phyloP scores from a whole-genome alignment of 37 sponge, comb jelly and placozoan genomes.

The Aplysina aerophoba region DNA sequence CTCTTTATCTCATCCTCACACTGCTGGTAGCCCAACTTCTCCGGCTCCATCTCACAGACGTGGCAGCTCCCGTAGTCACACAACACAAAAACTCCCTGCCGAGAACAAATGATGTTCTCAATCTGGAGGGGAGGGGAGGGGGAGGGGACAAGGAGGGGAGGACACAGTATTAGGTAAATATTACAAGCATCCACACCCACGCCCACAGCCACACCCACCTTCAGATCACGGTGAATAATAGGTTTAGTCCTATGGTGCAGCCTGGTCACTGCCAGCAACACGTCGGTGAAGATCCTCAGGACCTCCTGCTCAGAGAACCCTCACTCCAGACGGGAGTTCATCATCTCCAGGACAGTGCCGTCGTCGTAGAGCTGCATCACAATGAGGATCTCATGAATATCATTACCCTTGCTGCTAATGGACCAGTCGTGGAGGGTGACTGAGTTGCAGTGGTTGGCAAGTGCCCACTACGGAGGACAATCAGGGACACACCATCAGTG shows the following conservation, averaged over 20 bases:
- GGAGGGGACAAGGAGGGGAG: background rate
- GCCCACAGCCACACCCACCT: no score
- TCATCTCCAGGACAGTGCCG: slow-evolving; percentile 58
- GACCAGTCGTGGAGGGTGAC: slow-evolving; percentile 64
- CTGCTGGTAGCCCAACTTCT: slow-evolving; percentile 45
- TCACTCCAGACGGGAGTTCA: slow-evolving; percentile 36
- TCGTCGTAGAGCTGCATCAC: slow-evolving; percentile 71
- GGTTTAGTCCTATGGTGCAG: slow-evolving; percentile 82
- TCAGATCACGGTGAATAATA: slow-evolving; percentile 85
- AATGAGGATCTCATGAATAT: slow-evolving; percentile 83
- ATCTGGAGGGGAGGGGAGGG: slow-evolving; percentile 55
- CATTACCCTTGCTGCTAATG: slow-evolving; percentile 45
- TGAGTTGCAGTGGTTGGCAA: slow-evolving; percentile 54
- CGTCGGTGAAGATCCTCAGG: slow-evolving; percentile 72
- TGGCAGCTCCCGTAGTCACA: slow-evolving; percentile 97
- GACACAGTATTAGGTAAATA: background rate
- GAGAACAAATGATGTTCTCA: slow-evolving; percentile 88
- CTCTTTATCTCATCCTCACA: slow-evolving; percentile 79
- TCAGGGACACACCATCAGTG: background rate
- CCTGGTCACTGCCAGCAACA: slow-evolving; percentile 67
- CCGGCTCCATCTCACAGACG: slow-evolving; percentile 63
- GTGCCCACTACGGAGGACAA: slow-evolving; percentile 44
- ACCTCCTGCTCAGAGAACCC: slow-evolving; percentile 62
- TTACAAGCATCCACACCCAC: no score
- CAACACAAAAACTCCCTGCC: slow-evolving; percentile 66